Conservation (phyloP, 1,140 invertebrate genomes). For the Pseudachorutes palmiensis region DNA sequence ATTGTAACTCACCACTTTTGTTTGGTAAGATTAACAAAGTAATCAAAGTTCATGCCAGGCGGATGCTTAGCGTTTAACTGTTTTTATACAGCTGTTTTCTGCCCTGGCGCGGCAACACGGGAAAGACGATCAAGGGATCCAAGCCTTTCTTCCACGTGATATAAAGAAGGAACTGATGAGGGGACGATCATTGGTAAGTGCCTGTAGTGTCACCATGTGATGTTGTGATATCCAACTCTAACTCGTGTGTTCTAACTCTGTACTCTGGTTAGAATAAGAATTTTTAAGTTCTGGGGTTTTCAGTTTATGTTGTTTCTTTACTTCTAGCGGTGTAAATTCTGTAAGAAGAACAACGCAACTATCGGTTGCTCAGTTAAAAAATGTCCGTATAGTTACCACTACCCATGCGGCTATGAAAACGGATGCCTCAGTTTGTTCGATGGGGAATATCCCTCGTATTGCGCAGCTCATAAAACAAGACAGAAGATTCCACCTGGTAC, state of each 20-base stretch:
- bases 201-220: no score
- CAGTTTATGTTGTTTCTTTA: slow-evolving; percentile 34
- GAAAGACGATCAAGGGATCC: slow-evolving; percentile 51
- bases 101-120: slow-evolving; percentile 54
- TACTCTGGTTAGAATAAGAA: background rate
- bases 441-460: slow-evolving; percentile 49
- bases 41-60: background rate
- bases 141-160: slow-evolving; percentile 54
- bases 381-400: slow-evolving; percentile 55
- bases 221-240: no score
- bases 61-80: background rate
- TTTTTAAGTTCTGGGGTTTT: background rate
- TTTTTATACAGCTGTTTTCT: slow-evolving; percentile 48
- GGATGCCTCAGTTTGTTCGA: slow-evolving; percentile 51
- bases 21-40: slow-evolving; percentile 25
- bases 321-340: slow-evolving; percentile 56
- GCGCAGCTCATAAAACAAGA: slow-evolving; percentile 22
- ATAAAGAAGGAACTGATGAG: slow-evolving; percentile 51
- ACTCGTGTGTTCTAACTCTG: no score
- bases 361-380: slow-evolving; percentile 50
- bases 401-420: slow-evolving; percentile 52
- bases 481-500: slow-evolving; percentile 7
- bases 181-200: slow-evolving; percentile 45
- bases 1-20: slow-evolving; percentile 34
- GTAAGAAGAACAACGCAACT: slow-evolving; percentile 49